Conservation (phyloP, 2,113 vertebrate genomes). For the Hucho hucho region DNA sequence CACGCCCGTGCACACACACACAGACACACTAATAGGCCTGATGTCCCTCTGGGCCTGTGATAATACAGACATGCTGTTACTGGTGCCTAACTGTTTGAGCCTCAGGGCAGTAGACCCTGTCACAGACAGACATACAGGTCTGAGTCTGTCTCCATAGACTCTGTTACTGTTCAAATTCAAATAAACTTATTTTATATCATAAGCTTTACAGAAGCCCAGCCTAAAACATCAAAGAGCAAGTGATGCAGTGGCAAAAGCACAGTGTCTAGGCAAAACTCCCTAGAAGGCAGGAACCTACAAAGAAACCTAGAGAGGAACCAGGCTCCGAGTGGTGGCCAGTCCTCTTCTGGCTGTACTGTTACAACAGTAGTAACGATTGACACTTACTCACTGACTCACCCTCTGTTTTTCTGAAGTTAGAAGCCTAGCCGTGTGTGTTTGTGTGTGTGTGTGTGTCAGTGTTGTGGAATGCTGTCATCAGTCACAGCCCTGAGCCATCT, state of each 20-base stretch:
- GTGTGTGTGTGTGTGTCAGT: conserved; percentile 32
- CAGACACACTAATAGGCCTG: too few species aligned
- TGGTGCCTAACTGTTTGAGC: conserved; percentile 51
- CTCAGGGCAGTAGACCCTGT: conserved; percentile 30
- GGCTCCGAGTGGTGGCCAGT: too few species aligned
- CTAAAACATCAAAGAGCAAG: too few species aligned
- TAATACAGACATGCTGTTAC: conserved; percentile 50
- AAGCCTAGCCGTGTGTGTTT: background rate
- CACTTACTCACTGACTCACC: background rate
- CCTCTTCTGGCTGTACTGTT: too few species aligned
- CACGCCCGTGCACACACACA: conserved; percentile 1
- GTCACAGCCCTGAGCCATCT: conserved; percentile 37
- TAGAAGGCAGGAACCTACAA: too few species aligned
- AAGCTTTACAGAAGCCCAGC: too few species aligned
- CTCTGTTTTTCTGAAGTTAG: background rate
- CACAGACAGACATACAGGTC: conserved; percentile 18
- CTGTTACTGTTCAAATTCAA: background rate
- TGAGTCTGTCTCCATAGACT: background rate
- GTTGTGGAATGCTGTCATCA: conserved; percentile 52
- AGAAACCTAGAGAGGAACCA: too few species aligned
- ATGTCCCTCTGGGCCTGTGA: conserved; percentile 19
- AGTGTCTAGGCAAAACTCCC: too few species aligned
- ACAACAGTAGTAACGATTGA: background rate
- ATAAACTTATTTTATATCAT: too few species aligned
- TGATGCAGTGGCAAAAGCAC: too few species aligned